Base-by-base conservation (phyloP, 2,888 invertebrate genomes). In the Schizaphis graminum region DNA sequence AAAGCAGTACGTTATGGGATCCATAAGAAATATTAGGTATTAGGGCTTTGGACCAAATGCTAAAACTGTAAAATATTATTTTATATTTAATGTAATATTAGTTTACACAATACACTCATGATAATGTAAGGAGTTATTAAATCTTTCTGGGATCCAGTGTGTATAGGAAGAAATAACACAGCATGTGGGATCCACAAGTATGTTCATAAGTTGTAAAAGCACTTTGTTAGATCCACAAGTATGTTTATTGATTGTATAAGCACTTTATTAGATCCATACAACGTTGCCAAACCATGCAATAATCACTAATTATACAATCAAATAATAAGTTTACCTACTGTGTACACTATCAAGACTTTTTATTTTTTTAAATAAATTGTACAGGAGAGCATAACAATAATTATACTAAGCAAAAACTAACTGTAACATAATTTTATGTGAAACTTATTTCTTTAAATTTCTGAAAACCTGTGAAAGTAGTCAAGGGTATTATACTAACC, bases 11-110 rank as follows among this genome's bases (percentile, higher is more conserved):
- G n/a, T n/a, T n/a, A n/a, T n/a, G n/a, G n/a, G 57, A 57, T 84
- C 35, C 84, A 84, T n/a, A 7, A 84, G 84, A 84, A 84, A 84
- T 84, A 84, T 84, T 84, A 84, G 84, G 35, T 84, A 35, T 84
- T 35, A 35, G 35, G 35, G 4, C 21, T 41, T 35, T 84, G 84
- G 84, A 84, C 84, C 1, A 41, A 84, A 35, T 84, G 16, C n/a
- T 84, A 41, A 35, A 21, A 84, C 5, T 84, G 67, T n/a, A 67
- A 84, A 84, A 84, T 35, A 84, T 21, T 7, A 0, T 35, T 84
- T 84, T 84, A 35, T 41, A 41, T 84, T 84, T 84, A 35, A 84
- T 84, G 84, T 21, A 21, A n/a, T 35, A 35, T 84, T 84, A 5
- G 1, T 67, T 67, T n/a, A n/a, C n/a, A n/a, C n/a, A 3, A 77